Evolutionary conservation across 2,797 vertebrate species (phyloP).

Genomic region (Holocentrus rufus): DNA sequence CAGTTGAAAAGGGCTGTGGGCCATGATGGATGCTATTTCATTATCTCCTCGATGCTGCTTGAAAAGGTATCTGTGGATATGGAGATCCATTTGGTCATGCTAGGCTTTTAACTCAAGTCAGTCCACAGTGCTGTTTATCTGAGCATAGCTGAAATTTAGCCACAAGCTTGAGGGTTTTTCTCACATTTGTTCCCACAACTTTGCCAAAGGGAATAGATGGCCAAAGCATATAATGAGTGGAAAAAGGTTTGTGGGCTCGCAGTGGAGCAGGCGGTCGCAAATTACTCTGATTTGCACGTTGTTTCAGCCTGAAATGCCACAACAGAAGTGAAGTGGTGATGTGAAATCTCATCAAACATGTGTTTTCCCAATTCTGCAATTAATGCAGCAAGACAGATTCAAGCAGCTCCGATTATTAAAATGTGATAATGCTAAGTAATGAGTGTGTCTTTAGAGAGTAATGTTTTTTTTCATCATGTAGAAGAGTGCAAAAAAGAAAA

Average conservation of each 20-base stretch:
- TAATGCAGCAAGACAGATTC: slow-evolving; percentile 14
- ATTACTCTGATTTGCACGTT: neutral
- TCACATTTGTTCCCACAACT: neutral
- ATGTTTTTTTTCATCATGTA: slow-evolving; percentile 25
- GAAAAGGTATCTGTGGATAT: slow-evolving; percentile 52
- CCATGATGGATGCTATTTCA: slow-evolving; percentile 58
- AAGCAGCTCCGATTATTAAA: slow-evolving; percentile 26
- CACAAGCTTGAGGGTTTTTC: neutral
- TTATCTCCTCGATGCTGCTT: slow-evolving; percentile 55
- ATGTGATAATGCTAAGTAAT: slow-evolving; percentile 46
- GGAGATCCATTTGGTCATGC: slow-evolving; percentile 59
- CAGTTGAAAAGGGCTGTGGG: slow-evolving; percentile 50
- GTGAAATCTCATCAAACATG: neutral
- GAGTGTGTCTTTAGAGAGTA: slow-evolving; percentile 13
- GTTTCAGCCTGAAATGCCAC: slow-evolving; percentile 1
- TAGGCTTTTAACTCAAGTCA: slow-evolving; percentile 59
- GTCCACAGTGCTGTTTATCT: slow-evolving; percentile 48
- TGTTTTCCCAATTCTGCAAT: slow-evolving; percentile 20
- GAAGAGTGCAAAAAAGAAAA: slow-evolving; percentile 54
- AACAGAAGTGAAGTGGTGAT: neutral
- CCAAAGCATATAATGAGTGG: neutral
- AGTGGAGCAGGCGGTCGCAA: neutral
- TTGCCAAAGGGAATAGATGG: neutral
- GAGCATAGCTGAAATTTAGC: slow-evolving; percentile 15
- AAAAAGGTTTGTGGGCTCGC: slow-evolving; percentile 7